These are phyloP conservation scores for Anolis apletophallus DNA, from an alignment of 2,797 vertebrate species.

Conservation along the genomic window DNA sequence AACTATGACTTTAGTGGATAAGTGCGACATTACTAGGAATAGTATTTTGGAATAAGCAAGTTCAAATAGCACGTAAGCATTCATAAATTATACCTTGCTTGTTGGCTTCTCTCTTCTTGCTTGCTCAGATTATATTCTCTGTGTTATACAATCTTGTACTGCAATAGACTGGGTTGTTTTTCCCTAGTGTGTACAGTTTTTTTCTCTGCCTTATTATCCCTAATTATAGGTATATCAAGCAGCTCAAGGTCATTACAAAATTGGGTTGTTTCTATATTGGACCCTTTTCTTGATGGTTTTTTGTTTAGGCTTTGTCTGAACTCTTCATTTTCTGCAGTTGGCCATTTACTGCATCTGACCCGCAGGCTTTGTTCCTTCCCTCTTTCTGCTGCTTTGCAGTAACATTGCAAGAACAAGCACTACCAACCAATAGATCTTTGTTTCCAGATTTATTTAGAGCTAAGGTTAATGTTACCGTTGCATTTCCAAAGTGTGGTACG, in stretches of 20 bases:
- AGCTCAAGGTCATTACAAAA: not conserved
- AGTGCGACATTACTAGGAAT: too few relatives aligned
- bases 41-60: too few relatives aligned
- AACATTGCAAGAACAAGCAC: not conserved
- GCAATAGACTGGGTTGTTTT: not conserved
- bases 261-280: not conserved
- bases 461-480: not conserved
- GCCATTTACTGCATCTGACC: not conserved
- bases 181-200: not conserved
- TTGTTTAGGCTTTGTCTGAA: not conserved
- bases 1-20: not conserved
- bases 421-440: not conserved
- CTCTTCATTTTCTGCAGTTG: not conserved
- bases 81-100: not conserved
- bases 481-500: not conserved
- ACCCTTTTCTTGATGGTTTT: not conserved
- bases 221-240: not conserved
- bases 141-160: not conserved
- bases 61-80: not conserved
- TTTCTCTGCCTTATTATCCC: not conserved
- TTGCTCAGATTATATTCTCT: not conserved
- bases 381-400: not conserved
- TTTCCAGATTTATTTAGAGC: not conserved
- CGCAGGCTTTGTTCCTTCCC: not conserved
- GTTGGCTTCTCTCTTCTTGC: too few relatives aligned